Percentiles rank a stretch among this genome's conserved stretches.
Conservation (phyloP, 2,888 invertebrate genomes). For the Metallyticus violacea region DNA sequence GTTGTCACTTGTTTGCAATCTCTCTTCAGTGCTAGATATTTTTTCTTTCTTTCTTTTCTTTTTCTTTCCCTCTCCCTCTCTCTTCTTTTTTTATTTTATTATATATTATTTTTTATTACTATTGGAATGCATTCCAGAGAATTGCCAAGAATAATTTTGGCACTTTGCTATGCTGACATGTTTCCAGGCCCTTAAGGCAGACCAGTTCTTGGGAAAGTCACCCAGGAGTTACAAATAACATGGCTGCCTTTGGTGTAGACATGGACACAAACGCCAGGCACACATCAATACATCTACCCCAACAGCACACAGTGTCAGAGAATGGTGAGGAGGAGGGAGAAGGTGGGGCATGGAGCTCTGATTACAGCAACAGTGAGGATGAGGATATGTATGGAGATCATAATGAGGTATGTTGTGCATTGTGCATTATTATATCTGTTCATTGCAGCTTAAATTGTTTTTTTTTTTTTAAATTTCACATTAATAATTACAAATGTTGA, state of each 20-base stretch:
- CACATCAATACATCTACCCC: neutral
- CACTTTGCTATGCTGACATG: no score
- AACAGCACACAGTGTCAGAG: constrained; percentile 10
- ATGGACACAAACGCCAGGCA: constrained; percentile 11
- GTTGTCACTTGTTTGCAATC: no score
- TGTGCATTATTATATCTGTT: constrained; percentile 36
- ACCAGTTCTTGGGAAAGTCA: constrained; percentile 73
- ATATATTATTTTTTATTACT: no score
- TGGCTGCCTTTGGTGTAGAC: constrained; percentile 10
- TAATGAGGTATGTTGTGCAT: constrained; percentile 46
- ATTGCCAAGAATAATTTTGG: no score
- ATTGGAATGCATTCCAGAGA: no score
- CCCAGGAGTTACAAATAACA: constrained; percentile 5
- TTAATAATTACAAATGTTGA: no score
- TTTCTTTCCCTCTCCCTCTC: no score
- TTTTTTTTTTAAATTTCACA: neutral
- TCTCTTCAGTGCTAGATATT: no score
- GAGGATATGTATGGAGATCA: constrained; percentile 69
- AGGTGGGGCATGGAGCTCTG: constrained; percentile 85
- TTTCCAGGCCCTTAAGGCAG: constrained; percentile 67
- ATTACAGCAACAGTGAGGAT: constrained; percentile 87
- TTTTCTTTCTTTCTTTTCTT: no score
- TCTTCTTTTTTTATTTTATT: no score
- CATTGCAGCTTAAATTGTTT: neutral
- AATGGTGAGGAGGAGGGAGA: constrained; percentile 52